phyloP scores from a whole-genome alignment of 2,797 vertebrate species.

The Vultur gryphus region DNA sequence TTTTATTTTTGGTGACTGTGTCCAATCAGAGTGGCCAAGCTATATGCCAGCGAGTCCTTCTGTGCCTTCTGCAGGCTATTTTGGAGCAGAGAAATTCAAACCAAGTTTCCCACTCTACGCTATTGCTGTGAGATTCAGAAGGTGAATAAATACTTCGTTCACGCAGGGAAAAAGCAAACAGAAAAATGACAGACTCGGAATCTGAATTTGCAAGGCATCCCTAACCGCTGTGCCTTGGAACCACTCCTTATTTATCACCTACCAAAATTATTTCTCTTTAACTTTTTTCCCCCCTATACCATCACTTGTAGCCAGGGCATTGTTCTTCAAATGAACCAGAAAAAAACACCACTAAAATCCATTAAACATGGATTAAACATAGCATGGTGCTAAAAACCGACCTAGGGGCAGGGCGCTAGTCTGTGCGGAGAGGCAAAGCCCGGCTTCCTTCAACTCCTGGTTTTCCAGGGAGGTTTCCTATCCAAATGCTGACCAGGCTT shows the following conservation, averaged over 20 bases:
- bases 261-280: not conserved
- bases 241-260: not conserved
- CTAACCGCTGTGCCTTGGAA: not conserved
- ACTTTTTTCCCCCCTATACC: rapidly evolving
- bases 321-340: not conserved
- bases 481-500: not conserved
- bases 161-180: not conserved
- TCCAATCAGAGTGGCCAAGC: not conserved
- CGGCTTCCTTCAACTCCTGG: not conserved
- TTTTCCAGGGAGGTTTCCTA: not conserved
- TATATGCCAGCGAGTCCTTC: rapidly evolving
- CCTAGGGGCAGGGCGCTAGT: not conserved
- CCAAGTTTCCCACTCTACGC: not conserved
- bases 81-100: not conserved
- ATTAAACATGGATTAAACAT: not conserved
- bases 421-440: not conserved
- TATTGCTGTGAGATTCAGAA: not conserved
- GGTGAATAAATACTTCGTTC: not conserved
- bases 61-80: not conserved
- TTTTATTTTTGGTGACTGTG: not conserved
- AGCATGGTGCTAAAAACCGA: not conserved
- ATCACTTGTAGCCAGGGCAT: not conserved
- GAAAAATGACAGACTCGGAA: not conserved
- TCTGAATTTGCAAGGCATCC: not conserved
- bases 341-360: not conserved